Percentiles rank a stretch among this genome's conserved stretches.
Conservation (phyloP, 1,140 invertebrate genomes). For the Calephelis nemesis region DNA sequence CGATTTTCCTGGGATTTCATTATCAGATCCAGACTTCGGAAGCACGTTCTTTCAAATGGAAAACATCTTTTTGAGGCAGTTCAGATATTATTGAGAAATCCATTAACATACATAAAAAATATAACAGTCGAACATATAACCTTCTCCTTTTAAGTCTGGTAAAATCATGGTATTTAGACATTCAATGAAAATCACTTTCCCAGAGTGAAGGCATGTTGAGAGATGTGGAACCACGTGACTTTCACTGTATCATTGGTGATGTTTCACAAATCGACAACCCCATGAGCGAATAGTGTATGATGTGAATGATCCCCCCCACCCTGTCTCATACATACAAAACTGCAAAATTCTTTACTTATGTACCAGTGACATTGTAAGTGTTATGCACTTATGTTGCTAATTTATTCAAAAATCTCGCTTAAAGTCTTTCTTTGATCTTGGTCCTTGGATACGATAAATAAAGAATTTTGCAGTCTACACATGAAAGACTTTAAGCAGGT, state of each 20-base stretch:
- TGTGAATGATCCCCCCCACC: conserved; percentile 22
- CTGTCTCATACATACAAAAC: conserved; percentile 39
- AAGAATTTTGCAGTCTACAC: conserved; percentile 72
- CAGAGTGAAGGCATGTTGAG: conserved; percentile 68
- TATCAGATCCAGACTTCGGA: too few relatives aligned
- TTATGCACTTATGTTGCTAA: conserved; percentile 30
- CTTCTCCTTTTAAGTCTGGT: not conserved
- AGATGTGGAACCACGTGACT: conserved; percentile 68
- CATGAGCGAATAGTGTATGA: conserved; percentile 39
- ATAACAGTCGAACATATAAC: too few relatives aligned
- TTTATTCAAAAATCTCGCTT: conserved; percentile 56
- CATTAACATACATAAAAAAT: not conserved
- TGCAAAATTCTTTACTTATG: conserved; percentile 76
- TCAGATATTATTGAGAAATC: too few relatives aligned
- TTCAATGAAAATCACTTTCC: conserved; percentile 28
- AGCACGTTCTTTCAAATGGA: too few relatives aligned
- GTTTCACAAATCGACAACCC: conserved; percentile 65
- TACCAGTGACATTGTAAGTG: conserved; percentile 55
- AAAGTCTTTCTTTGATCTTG: conserved; percentile 58
- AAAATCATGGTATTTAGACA: not conserved
- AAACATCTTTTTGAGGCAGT: too few relatives aligned
- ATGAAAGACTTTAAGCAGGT: conserved; percentile 62
- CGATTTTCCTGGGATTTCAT: too few relatives aligned
- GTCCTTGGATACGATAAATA: conserved; percentile 34
- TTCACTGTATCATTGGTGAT: conserved; percentile 71